Base-by-base conservation (phyloP, 1,140 invertebrate genomes). In the Epicauta chinensis region DNA sequence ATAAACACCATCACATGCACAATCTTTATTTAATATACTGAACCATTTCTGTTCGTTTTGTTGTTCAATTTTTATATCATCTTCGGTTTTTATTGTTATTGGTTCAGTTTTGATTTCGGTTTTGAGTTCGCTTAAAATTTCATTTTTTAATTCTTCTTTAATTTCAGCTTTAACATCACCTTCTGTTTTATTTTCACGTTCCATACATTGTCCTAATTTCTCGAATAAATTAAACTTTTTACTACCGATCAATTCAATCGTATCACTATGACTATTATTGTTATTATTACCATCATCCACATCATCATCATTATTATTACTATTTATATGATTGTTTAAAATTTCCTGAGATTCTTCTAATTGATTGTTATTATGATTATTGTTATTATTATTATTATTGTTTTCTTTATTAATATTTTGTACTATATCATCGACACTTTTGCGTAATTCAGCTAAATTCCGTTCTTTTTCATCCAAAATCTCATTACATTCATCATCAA, bases 1-100 rank as follows among this genome's bases (percentile, higher is more conserved):
- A 51, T 67, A 50, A 31, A 70, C 55, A 32, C 62, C 66, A 39
- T 82, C 80, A 72, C 82, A 84, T 6, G 80, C 62, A 9, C 58
- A 74, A 49, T 80, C 76, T 57, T 76, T 72, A 12, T 79, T 77
- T 38, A 83, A 64, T 44, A 84, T 74, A 60, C 76, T 82, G 59
- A 84, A 84, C 80, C 80, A 82, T 37, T 77, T 76, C 29, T 58
- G 55, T 44, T 69, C 66, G 12, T 45, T 23, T 23, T 23, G 32
- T 40, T 68, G 32, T 40, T 68, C 63, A 9, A 16, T 30, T 17
- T 64, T 64, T 15, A 65, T 75, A 30, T 77, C 77, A 6, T 70
- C 64, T 39, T 77, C 76, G 2, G 71, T 67, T 14, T 70, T 72
- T 2, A 68, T 63, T 47, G 73, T 70, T n/a, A 61, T 66, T 0